These are phyloP conservation scores for Dynastes tityus DNA, from an alignment of 2,888 invertebrate genomes.

Conservation along the genomic window DNA sequence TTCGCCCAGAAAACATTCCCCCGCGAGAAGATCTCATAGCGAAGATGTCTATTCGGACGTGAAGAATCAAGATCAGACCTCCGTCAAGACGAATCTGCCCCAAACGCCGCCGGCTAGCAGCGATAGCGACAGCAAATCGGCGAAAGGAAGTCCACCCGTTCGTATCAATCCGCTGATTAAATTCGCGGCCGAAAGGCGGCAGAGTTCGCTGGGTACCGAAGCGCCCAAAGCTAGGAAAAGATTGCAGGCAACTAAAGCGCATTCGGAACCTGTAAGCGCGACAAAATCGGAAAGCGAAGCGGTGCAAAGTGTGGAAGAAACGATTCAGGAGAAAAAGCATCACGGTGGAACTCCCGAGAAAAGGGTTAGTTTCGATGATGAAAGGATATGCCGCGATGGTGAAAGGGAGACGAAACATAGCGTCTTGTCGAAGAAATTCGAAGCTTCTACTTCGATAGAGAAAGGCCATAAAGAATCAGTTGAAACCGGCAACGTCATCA, in stretches of 20 bases:
- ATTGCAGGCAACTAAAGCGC: neutral
- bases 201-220: slow-evolving; percentile 32
- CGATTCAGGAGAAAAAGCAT: slow-evolving; percentile 47
- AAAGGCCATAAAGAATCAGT: neutral
- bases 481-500: neutral
- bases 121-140: slow-evolving; percentile 45
- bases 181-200: slow-evolving; percentile 58
- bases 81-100: slow-evolving; percentile 29
- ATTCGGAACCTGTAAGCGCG: slow-evolving; percentile 10
- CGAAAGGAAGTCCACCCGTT: slow-evolving; percentile 53
- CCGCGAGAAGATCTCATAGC: slow-evolving; percentile 65
- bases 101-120: slow-evolving; percentile 23
- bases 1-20: slow-evolving; percentile 55
- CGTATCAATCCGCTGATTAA: slow-evolving; percentile 67
- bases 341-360: slow-evolving; percentile 51
- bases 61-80: slow-evolving; percentile 17
- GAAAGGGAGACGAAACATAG: slow-evolving; percentile 18
- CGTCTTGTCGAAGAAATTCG: slow-evolving; percentile 3
- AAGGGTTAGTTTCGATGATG: slow-evolving; percentile 57
- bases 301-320: neutral
- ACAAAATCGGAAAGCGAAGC: neutral
- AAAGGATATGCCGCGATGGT: neutral
- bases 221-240: slow-evolving; percentile 12
- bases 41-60: slow-evolving; percentile 64
- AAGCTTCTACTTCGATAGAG: neutral